Conservation (phyloP, 2,888 invertebrate species). For the Tipula confusa region DNA sequence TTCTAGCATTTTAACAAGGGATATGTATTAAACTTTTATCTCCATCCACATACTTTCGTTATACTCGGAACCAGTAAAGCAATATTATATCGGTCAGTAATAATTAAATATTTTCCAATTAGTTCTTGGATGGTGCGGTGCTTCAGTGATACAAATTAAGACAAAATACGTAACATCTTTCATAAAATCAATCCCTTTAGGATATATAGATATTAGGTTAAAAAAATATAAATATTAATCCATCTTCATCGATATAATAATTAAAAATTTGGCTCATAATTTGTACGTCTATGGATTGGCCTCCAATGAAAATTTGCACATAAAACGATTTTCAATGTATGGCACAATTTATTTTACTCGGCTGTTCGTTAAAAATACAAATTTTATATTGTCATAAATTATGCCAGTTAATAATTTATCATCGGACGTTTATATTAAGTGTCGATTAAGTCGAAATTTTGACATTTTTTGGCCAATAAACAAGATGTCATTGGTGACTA, state of each 20-base stretch:
- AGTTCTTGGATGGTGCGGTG: not conserved
- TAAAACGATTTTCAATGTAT: not conserved
- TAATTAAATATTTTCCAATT: not conserved
- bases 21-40: no score
- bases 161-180: not conserved
- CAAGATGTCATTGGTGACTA: no score
- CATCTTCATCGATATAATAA: not conserved
- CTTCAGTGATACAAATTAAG: not conserved
- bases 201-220: not conserved
- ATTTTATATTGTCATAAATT: not conserved
- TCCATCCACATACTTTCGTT: no score
- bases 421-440: not conserved
- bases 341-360: not conserved
- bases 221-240: not conserved
- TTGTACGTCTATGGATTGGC: not conserved
- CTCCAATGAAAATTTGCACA: no score
- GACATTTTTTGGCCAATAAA: no score
- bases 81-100: not conserved
- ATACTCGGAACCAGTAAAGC: no score
- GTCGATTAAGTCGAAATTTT: no score
- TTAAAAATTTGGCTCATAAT: not conserved
- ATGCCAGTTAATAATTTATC: not conserved
- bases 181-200: not conserved
- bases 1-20: no score
- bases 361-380: not conserved